phyloP scores from a whole-genome alignment of 1,140 invertebrate species.

The Drosophila obscura region DNA sequence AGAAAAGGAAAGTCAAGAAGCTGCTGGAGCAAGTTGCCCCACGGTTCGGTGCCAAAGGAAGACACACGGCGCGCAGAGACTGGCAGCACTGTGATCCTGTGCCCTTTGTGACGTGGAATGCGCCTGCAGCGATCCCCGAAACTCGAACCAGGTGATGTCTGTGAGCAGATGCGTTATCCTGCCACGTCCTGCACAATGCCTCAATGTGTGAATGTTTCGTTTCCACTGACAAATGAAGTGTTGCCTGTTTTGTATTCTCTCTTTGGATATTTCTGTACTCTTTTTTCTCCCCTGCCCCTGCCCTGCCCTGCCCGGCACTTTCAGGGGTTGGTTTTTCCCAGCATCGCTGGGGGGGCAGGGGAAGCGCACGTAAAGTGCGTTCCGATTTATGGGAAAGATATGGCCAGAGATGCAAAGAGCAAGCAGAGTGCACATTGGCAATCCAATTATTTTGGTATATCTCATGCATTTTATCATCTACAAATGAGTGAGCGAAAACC shows the following conservation, averaged over 20 bases:
- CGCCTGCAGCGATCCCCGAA: slow-evolving; percentile 52
- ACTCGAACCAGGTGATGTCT: slow-evolving; percentile 65
- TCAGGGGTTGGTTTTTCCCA: slow-evolving; percentile 58
- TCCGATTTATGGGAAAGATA: slow-evolving; percentile 73
- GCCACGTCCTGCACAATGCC: slow-evolving; percentile 45
- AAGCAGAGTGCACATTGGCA: slow-evolving; percentile 21
- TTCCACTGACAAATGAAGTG: slow-evolving; percentile 64
- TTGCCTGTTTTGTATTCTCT: slow-evolving; percentile 36
- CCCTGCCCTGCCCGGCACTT: slow-evolving; percentile 24
- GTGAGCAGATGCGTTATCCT: slow-evolving; percentile 61
- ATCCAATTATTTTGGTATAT: slow-evolving; percentile 45
- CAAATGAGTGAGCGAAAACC: slow-evolving; percentile 6
- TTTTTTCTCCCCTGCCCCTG: slow-evolving; percentile 34
- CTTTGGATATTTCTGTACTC: slow-evolving; percentile 23
- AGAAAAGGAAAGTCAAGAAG: slow-evolving; percentile 68
- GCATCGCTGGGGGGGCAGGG: slow-evolving; percentile 6
- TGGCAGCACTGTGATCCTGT: slow-evolving; percentile 20
- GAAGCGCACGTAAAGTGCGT: slow-evolving; percentile 51
- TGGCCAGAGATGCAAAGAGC: slow-evolving; percentile 7
- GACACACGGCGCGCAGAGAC: not conserved
- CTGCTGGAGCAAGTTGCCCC: slow-evolving; percentile 55
- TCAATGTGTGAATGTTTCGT: slow-evolving; percentile 67
- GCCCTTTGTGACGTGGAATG: slow-evolving; percentile 40
- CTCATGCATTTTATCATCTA: slow-evolving; percentile 27
- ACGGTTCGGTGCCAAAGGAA: not conserved